A percentile compares a stretch with the other conserved stretches of the same genome.
Conservation (phyloP, 1,140 invertebrate genomes). For the Cyclargus thomasi region DNA sequence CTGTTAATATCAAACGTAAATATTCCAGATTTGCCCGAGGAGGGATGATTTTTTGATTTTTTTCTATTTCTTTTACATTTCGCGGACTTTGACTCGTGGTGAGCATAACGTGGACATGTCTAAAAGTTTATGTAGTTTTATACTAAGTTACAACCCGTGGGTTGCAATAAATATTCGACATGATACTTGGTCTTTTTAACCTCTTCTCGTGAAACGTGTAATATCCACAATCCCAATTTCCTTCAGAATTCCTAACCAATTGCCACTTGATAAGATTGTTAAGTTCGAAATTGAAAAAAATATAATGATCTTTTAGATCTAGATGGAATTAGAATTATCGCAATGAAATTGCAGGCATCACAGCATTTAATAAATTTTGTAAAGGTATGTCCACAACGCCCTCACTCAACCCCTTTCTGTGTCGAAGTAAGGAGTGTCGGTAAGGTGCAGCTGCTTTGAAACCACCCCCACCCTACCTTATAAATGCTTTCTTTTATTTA, state of each 20-base stretch:
- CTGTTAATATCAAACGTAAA: slow-evolving; percentile 52
- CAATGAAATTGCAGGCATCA: no score
- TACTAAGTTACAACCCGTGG: no score
- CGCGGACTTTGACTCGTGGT: slow-evolving; percentile 10
- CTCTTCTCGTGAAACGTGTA: no score
- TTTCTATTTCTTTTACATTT: slow-evolving; percentile 26
- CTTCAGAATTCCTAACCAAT: no score
- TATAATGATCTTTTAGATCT: no score
- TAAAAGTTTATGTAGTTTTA: not conserved
- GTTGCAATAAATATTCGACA: no score
- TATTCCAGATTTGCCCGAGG: slow-evolving; percentile 58
- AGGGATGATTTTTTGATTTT: slow-evolving; percentile 46
- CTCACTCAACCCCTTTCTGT: slow-evolving; percentile 38
- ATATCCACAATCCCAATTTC: no score
- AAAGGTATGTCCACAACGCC: slow-evolving; percentile 32
- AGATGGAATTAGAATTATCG: no score
- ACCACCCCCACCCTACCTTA: slow-evolving; percentile 10
- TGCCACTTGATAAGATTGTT: no score
- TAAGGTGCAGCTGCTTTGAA: slow-evolving; percentile 30
- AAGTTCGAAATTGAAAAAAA: no score
- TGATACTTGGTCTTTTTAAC: no score
- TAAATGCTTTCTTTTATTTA: slow-evolving; percentile 17
- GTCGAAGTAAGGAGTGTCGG: slow-evolving; percentile 32
- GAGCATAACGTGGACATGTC: slow-evolving; percentile 33
- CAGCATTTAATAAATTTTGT: no score